Evolutionary conservation across 2,797 vertebrate genomes (phyloP).

Genomic region (Hyperoplus lanceolatus): DNA sequence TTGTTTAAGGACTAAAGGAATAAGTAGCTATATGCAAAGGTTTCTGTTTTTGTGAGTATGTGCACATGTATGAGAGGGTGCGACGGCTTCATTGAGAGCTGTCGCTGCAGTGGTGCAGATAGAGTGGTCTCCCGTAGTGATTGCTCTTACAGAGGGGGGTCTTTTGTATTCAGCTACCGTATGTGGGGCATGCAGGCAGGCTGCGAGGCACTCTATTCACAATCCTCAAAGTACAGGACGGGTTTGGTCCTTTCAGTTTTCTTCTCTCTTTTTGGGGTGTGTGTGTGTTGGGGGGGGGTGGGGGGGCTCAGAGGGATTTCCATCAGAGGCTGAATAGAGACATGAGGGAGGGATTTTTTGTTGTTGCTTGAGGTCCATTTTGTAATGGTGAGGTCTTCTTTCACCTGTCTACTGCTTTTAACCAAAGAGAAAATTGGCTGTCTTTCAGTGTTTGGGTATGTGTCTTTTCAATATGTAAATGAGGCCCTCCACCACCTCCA

Average conservation of each 20-base stretch:
- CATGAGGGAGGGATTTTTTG: conserved; percentile 32
- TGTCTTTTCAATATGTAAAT: conserved; percentile 76
- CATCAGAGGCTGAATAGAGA: conserved; percentile 57
- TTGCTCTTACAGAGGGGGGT: conserved; percentile 70
- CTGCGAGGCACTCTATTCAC: conserved; percentile 75
- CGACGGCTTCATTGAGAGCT: conserved; percentile 78
- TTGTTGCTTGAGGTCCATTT: conserved; percentile 20
- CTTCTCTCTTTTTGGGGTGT: not conserved
- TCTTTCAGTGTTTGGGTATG: conserved; percentile 55
- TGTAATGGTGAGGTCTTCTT: conserved; percentile 57
- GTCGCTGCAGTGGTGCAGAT: conserved; percentile 64
- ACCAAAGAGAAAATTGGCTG: conserved; percentile 48
- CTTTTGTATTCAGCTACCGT: conserved; percentile 82
- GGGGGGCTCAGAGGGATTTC: conserved; percentile 44
- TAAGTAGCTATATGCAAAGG: conserved; percentile 44
- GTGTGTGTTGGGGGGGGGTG: not conserved
- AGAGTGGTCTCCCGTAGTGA: conserved; percentile 77
- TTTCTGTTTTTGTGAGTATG: conserved; percentile 43
- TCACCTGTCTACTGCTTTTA: conserved; percentile 69
- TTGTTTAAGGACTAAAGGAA: conserved; percentile 14
- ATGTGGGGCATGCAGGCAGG: conserved; percentile 75
- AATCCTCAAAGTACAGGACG: conserved; percentile 78
- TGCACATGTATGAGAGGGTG: conserved; percentile 34
- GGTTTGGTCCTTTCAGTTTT: conserved; percentile 66
- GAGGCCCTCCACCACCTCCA: conserved; percentile 29